Percentiles rank a stretch among this genome's conserved stretches.
phyloP scores from a whole-genome alignment of 2,797 vertebrate species.

The Sebastes nivosus region DNA sequence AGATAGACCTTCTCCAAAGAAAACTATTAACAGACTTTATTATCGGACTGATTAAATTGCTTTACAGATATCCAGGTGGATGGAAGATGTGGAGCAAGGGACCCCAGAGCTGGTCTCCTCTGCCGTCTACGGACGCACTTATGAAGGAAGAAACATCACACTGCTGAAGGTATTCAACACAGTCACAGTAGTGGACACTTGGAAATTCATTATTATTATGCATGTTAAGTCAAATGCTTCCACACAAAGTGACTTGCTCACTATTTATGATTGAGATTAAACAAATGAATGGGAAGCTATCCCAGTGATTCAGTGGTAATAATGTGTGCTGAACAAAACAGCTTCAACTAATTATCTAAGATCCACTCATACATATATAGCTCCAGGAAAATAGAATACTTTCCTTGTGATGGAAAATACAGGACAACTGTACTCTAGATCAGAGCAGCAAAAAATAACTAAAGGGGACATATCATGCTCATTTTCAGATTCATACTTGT shows the following conservation, averaged over 20 bases:
- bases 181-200: neutral
- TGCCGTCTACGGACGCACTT: conserved; percentile 64
- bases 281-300: neutral
- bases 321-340: neutral
- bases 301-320: neutral
- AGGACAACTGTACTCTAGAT: neutral
- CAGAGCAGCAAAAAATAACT: neutral
- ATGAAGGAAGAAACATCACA: conserved; percentile 63
- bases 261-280: neutral
- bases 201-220: neutral
- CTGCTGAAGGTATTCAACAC: conserved; percentile 63
- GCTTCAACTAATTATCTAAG: neutral
- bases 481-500: too few relatives aligned
- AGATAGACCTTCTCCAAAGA: neutral
- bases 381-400: neutral
- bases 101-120: conserved; percentile 66
- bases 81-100: conserved; percentile 45
- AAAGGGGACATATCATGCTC: too few relatives aligned
- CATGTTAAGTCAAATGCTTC: neutral
- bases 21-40: neutral
- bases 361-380: neutral
- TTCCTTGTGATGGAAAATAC: neutral
- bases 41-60: neutral
- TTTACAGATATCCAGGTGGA: conserved; percentile 71
- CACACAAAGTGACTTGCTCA: neutral